These are phyloP conservation scores for Dryobates pubescens DNA, from an alignment of 2,797 vertebrate species.

Conservation along the genomic window DNA sequence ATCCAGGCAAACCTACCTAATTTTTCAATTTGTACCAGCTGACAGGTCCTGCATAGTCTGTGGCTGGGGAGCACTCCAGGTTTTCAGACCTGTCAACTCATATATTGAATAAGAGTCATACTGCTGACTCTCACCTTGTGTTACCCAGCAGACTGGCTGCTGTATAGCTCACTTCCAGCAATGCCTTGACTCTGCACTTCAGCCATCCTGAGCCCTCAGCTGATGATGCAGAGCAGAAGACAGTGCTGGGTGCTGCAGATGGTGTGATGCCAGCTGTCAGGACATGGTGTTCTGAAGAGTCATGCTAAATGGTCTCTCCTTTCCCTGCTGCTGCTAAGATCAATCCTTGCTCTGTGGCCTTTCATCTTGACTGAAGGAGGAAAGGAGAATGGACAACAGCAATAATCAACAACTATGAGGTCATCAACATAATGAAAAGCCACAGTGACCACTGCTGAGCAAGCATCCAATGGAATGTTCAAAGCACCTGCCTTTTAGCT, in stretches of 20 bases:
- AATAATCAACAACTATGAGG: accelerated
- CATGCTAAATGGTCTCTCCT: not conserved
- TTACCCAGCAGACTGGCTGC: no score
- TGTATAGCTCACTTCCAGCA: not conserved
- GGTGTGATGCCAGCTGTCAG: not conserved
- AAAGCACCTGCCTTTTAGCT: not conserved
- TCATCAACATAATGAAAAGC: not conserved
- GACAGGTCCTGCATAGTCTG: not conserved
- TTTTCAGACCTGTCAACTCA: conserved; percentile 9
- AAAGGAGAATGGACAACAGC: not conserved
- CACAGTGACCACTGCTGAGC: not conserved
- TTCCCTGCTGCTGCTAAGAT: not conserved
- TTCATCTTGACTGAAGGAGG: not conserved
- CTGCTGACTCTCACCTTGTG: no score
- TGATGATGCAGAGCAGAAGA: not conserved
- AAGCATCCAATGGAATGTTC: not conserved
- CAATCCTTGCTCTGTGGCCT: not conserved
- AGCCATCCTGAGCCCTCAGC: not conserved
- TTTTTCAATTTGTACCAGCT: conserved; percentile 9
- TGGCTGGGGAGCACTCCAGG: conserved; percentile 9
- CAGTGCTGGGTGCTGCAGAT: not conserved
- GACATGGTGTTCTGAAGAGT: accelerated
- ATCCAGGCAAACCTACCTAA: not conserved
- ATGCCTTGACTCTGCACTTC: not conserved
- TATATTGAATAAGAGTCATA: not conserved